Conservation (phyloP, 2,797 vertebrate species). For the Graptemys geographica region DNA sequence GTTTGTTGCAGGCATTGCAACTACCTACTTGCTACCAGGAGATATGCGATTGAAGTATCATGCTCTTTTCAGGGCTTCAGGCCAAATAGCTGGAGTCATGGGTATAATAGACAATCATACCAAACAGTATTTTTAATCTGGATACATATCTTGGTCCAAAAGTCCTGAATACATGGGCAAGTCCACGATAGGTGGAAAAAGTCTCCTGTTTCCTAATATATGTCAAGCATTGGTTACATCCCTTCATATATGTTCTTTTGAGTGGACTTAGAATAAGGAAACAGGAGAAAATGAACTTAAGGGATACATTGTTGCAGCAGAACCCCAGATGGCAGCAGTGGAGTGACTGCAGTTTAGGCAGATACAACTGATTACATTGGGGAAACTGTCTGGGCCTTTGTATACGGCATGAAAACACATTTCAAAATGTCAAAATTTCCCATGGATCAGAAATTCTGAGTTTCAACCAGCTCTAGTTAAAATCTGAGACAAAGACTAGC, state of each 20-base stretch:
- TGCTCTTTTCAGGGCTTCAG: neutral
- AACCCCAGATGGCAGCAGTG: neutral
- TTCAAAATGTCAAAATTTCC: neutral
- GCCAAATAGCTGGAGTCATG: neutral
- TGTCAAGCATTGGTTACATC: neutral
- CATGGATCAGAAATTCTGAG: neutral
- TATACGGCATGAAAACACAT: neutral
- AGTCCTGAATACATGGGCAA: neutral
- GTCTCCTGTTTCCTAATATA: neutral
- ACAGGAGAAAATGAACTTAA: neutral
- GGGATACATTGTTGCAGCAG: neutral
- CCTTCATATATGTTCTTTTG: neutral
- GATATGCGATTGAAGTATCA: rapidly evolving
- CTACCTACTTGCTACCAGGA: neutral
- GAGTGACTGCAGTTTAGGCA: neutral
- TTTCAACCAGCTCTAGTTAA: neutral
- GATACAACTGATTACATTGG: neutral
- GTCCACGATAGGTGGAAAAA: neutral
- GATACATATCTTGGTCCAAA: neutral
- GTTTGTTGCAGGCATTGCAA: neutral
- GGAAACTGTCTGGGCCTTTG: neutral
- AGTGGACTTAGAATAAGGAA: neutral
- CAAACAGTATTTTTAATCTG: rapidly evolving
- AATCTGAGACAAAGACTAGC: neutral
- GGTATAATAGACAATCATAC: neutral